These are phyloP conservation scores for Drosophila lini DNA, from an alignment of 1,140 invertebrate species.

Conservation along the genomic window DNA sequence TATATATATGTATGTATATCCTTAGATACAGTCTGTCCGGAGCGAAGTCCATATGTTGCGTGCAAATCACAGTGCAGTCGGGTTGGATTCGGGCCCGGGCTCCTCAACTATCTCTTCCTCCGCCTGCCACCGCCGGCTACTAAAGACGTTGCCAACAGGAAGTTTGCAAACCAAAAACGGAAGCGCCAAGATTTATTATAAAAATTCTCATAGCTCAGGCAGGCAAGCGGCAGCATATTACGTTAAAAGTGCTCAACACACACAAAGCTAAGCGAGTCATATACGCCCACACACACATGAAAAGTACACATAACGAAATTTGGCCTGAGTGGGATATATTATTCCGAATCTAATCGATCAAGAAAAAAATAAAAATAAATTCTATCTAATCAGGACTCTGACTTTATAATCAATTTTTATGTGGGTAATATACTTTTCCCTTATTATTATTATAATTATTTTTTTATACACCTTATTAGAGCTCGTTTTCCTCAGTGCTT, in stretches of 20 bases:
- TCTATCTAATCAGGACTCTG: background rate
- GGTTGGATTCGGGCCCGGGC: conserved; percentile 9
- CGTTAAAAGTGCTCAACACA: conserved; percentile 73
- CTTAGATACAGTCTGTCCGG: conserved; percentile 30
- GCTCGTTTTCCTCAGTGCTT: conserved; percentile 22
- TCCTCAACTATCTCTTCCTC: conserved; percentile 2
- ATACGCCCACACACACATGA: conserved; percentile 11
- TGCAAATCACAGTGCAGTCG: conserved; percentile 71
- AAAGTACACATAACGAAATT: conserved; percentile 1
- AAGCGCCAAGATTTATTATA: conserved; percentile 81
- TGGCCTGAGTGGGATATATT: background rate
- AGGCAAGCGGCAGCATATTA: conserved; percentile 79
- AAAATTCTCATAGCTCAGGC: conserved; percentile 80
- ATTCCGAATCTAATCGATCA: no score
- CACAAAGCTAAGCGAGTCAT: conserved; percentile 27
- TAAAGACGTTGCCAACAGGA: conserved; percentile 78
- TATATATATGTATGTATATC: background rate
- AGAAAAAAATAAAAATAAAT: background rate
- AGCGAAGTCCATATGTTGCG: conserved; percentile 73
- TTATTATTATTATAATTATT: background rate
- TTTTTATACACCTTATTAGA: background rate
- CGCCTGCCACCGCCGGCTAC: conserved; percentile 46
- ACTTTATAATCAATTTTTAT: no score
- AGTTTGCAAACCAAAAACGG: conserved; percentile 83
- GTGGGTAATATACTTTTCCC: background rate